Percentiles rank a stretch among this genome's conserved stretches.
Evolutionary conservation across 2,797 vertebrate genomes (phyloP).

Genomic region (Phyllotis vaccarum): DNA sequence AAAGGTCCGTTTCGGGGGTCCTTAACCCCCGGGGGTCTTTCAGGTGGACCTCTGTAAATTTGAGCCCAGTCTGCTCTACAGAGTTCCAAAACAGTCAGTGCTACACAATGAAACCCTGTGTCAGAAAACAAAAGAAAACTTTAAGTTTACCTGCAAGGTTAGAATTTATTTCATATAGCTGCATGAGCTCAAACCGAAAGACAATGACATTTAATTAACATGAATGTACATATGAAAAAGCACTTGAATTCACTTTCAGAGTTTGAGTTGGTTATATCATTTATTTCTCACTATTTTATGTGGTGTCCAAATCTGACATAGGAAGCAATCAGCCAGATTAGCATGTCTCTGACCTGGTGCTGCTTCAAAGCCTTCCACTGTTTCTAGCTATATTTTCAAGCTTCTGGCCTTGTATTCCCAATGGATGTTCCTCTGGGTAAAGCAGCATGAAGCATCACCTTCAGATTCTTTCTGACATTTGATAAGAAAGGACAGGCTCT

Average conservation of each 20-base stretch:
- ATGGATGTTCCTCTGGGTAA: neutral
- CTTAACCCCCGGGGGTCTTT: too few relatives aligned
- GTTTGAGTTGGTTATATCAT: neutral
- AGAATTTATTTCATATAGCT: conserved; percentile 28
- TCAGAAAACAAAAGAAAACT: neutral
- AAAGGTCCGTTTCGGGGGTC: too few relatives aligned
- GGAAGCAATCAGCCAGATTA: neutral
- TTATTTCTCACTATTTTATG: neutral
- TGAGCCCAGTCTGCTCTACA: neutral
- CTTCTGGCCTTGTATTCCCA: neutral
- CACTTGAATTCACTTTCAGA: conserved; percentile 15
- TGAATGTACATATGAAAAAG: neutral
- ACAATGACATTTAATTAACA: neutral
- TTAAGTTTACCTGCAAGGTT: conserved; percentile 22
- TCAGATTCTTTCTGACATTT: neutral
- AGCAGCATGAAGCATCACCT: neutral
- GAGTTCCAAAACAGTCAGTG: neutral
- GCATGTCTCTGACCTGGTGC: neutral
- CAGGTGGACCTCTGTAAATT: neutral
- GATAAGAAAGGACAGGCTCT: conserved; percentile 1
- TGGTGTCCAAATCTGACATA: neutral
- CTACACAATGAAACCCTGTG: neutral
- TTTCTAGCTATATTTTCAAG: neutral
- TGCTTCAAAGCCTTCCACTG: accelerated
- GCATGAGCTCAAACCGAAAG: conserved; percentile 58